phyloP scores from a whole-genome alignment of 2,888 invertebrate genomes.

The Himalopsyche anomala region DNA sequence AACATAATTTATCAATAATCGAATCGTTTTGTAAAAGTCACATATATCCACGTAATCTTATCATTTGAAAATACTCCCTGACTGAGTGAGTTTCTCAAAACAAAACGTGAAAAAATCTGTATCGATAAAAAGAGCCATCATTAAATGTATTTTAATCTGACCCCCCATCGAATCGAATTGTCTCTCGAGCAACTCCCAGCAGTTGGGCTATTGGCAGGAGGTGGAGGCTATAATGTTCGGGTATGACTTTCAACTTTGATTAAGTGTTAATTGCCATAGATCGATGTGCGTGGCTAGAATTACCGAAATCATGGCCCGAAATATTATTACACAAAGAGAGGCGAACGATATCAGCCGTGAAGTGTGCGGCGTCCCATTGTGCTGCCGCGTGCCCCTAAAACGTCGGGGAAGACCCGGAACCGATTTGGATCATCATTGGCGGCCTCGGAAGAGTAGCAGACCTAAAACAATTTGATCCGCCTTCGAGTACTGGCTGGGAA shows the following conservation, averaged over 20 bases:
- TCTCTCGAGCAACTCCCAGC: too few species aligned
- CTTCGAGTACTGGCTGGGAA: not conserved
- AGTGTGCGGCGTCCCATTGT: slow-evolving; percentile 47
- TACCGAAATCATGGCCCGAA: not conserved
- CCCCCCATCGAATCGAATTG: too few species aligned
- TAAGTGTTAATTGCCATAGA: slow-evolving; percentile 25
- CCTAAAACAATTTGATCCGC: slow-evolving; percentile 30
- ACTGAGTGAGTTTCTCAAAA: too few species aligned
- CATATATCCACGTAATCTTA: too few species aligned
- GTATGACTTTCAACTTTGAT: slow-evolving; percentile 21
- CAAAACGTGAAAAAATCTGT: too few species aligned
- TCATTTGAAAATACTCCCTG: too few species aligned
- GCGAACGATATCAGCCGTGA: slow-evolving; percentile 6
- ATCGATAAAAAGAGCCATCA: too few species aligned
- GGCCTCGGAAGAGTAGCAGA: not conserved
- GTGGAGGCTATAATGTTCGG: not conserved
- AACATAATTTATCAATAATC: too few species aligned
- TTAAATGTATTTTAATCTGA: too few species aligned
- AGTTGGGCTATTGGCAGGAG: too few species aligned
- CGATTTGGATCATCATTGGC: slow-evolving; percentile 16
- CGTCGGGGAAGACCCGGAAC: slow-evolving; percentile 34
- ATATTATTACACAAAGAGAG: slow-evolving; percentile 23
- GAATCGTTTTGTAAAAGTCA: too few species aligned
- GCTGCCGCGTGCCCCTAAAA: slow-evolving; percentile 28
- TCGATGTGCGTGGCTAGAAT: slow-evolving; percentile 1